Base-by-base conservation (phyloP, 2,888 invertebrate genomes). In the Tetrapedia diversipes region DNA sequence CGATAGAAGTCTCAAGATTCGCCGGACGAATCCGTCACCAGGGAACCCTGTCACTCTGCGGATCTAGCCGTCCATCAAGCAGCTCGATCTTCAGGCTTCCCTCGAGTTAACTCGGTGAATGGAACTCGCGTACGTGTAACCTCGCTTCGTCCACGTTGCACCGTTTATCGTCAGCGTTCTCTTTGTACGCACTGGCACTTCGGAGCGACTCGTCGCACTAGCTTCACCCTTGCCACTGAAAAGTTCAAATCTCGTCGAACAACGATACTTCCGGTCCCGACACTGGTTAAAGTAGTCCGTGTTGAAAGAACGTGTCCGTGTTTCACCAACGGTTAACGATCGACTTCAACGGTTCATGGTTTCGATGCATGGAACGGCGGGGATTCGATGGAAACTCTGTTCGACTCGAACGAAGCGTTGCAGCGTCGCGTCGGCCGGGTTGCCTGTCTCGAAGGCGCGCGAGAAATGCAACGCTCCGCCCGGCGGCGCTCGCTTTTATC, bases 401-500 rank as follows among this genome's bases (percentile, higher is more conserved):
- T 6, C 1, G 19, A 24, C 45, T n/a, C 29, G 43, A 6, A 32
- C 37, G 37, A 37, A 60, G 29, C 47, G 54, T 7, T n/a, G 10
- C 34, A n/a, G 70, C 34, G 56, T 67, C 75, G 37, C 61, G 80
- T 75, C 39, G 64, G 74, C 27, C 82, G 80, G 85, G 86, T 87
- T 86, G 88, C 87, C 87, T 65, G 83, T 74, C 53, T 82, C 81
- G 75, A 79, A 87, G 89, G 86, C 88, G 88, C 89, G 88, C 87
- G 87, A 87, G 88, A 83, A 90, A 88, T 91, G 90, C 85, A n/a
- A 89, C 86, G 86, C 82, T 86, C 81, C 77, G 79, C 80, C 64
- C 79, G 83, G 81, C 78, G 81, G 82, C 86, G 85, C 84, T 83
- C 85, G 90, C 89, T 91, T 90, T 90, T 90, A 91, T 91, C 88